These are phyloP conservation scores for Tragopan temminckii DNA, from an alignment of 2,797 vertebrate genomes.

Conservation along the genomic window DNA sequence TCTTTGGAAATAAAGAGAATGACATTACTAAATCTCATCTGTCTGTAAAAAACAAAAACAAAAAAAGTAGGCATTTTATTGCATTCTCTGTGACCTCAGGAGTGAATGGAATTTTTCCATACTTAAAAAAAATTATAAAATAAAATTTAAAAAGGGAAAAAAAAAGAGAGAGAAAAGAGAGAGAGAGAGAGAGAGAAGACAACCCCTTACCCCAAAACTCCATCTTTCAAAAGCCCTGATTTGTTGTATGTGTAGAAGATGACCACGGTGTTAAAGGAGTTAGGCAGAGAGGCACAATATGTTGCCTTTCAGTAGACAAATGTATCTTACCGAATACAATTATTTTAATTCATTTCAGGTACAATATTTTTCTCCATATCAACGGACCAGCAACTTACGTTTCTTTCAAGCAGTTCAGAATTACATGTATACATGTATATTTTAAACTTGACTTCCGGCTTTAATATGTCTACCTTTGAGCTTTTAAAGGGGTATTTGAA, in stretches of 20 bases:
- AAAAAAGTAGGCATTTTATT: slow-evolving; percentile 17
- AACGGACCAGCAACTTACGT: slow-evolving; percentile 8
- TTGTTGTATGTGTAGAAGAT: background rate
- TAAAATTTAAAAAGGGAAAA: background rate
- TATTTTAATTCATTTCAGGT: slow-evolving; percentile 33
- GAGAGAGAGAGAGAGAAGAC: background rate
- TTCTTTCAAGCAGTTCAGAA: slow-evolving; percentile 31
- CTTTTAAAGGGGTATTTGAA: slow-evolving; percentile 45
- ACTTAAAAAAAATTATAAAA: background rate
- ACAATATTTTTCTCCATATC: background rate
- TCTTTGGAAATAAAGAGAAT: background rate
- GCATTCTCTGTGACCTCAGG: slow-evolving; percentile 32
- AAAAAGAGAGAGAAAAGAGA: background rate
- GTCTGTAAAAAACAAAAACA: background rate
- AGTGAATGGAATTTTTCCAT: background rate
- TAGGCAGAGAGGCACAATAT: slow-evolving; percentile 4
- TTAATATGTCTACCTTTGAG: background rate
- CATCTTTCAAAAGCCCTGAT: background rate
- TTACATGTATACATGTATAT: background rate
- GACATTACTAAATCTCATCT: background rate
- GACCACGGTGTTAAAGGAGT: background rate
- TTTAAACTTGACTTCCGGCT: background rate
- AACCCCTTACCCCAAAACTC: too few species aligned
- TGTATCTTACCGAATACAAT: background rate
- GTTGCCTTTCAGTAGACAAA: slow-evolving; percentile 5